Evolutionary conservation across 2,113 vertebrate species (phyloP), one percentile per base, ranked within the genome.

Genomic region (Cephalopterus ornatus): DNA sequence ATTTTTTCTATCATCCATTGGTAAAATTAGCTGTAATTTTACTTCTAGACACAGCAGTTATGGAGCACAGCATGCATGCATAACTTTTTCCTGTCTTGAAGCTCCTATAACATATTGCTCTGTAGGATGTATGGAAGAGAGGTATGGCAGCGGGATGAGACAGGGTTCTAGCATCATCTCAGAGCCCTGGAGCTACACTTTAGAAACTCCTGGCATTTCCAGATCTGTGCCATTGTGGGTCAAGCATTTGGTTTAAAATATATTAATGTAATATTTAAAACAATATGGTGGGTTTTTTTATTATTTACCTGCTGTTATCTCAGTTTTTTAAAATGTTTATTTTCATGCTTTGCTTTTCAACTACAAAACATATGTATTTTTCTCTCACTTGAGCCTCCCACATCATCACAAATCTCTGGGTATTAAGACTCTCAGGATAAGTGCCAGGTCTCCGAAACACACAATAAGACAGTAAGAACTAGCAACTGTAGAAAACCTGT

Each of bases 201-300:
- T 22, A 65, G 53, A 89, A 71, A 47, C 21, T 55, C 16, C 19
- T 59, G 62, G 3, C 15, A 19, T 42, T 89, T 81, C n/a, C 56
- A 68, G 24, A 41, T 90, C 68, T 2, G 4, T 63, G 52, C 30
- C 14, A 63, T 37, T 0, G 0, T 56, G 26, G 13, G 13, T 50
- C 37, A 91, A 65, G 8, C 8, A 20, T 59, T 77, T 91, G 10
- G 12, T 75, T 85, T 66, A 46, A 72, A 82, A 46, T 30, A 27
- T 14, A 35, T 46, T 62, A 5, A 55, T 53, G 18, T 21, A 8
- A 41, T 49, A 75, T 56, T 62, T 77, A 30, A 66, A 76, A 56
- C 13, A 68, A 14, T 46, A 30, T 21, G 2, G 2, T 46, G 10
- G 0, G 1, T 8, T 50, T 66, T 53, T 61, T 56, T 18, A 46